Conservation (phyloP, 2,797 vertebrate genomes). For the Apogon talboti region DNA sequence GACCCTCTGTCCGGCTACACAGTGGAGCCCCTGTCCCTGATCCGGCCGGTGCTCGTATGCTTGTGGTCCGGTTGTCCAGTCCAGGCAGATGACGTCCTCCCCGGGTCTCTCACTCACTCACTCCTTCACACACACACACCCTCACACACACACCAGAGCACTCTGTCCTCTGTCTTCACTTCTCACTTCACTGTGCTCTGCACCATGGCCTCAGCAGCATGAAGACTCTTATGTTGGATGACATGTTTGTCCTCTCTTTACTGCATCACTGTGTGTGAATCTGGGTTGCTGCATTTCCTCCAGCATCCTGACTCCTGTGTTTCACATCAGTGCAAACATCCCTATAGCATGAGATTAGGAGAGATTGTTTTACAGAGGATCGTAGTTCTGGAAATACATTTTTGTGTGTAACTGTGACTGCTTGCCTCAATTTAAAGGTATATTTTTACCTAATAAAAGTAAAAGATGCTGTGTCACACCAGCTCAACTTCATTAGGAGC, state of each 20-base stretch:
- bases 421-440: too few relatives aligned
- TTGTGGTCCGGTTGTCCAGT: conserved; percentile 48
- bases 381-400: too few relatives aligned
- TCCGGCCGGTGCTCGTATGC: conserved; percentile 50
- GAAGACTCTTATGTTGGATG: not conserved
- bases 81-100: conserved; percentile 64
- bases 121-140: conserved; percentile 12
- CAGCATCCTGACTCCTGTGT: conserved; percentile 1
- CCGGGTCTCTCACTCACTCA: conserved; percentile 39
- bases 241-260: not conserved
- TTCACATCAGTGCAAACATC: conserved; percentile 16
- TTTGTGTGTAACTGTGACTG: too few relatives aligned
- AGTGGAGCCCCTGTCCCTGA: conserved; percentile 52
- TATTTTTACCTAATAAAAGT: too few relatives aligned
- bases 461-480: too few relatives aligned
- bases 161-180: conserved; percentile 8
- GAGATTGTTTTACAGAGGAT: too few relatives aligned
- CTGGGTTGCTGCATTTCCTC: conserved; percentile 8
- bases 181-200: conserved; percentile 1
- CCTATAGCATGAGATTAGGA: conserved; percentile 3
- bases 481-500: too few relatives aligned
- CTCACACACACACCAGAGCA: conserved; percentile 1
- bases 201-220: not conserved
- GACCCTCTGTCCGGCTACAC: conserved; percentile 63
- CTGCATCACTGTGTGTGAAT: not conserved